A percentile compares a stretch with the other conserved stretches of the same genome.
Conservation (phyloP, 2,797 vertebrate genomes). For the Sorex maritimensis region DNA sequence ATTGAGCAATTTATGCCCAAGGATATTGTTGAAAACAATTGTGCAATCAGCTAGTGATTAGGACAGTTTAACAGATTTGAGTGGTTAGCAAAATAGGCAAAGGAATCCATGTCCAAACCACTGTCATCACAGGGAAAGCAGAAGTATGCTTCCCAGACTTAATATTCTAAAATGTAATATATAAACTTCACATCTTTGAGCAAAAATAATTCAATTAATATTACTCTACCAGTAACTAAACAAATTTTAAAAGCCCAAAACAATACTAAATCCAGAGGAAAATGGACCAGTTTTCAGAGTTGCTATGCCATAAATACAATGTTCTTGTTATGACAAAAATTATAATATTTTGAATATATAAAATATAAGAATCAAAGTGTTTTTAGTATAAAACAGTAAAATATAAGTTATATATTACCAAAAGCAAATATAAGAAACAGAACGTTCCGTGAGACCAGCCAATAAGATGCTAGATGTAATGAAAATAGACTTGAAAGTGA, state of each 20-base stretch:
- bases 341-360: neutral
- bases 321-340: neutral
- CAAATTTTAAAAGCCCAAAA: neutral
- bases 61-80: neutral
- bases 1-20: neutral
- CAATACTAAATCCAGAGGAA: neutral
- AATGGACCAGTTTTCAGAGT: neutral
- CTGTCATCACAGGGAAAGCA: neutral
- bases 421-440: neutral
- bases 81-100: neutral
- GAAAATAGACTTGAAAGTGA: neutral
- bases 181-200: neutral
- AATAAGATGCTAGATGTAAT: neutral
- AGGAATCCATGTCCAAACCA: neutral
- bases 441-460: neutral
- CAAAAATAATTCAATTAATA: neutral
- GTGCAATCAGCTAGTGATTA: neutral
- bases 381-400: too few species aligned
- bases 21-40: neutral
- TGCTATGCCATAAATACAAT: slow-evolving; percentile 23
- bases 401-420: too few species aligned
- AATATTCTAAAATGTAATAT: neutral
- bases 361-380: too few species aligned
- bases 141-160: neutral
- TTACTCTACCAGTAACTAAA: neutral